phyloP scores from a whole-genome alignment of 1,140 invertebrate genomes.

The Pachyrhynchus sulphureomaculatus region DNA sequence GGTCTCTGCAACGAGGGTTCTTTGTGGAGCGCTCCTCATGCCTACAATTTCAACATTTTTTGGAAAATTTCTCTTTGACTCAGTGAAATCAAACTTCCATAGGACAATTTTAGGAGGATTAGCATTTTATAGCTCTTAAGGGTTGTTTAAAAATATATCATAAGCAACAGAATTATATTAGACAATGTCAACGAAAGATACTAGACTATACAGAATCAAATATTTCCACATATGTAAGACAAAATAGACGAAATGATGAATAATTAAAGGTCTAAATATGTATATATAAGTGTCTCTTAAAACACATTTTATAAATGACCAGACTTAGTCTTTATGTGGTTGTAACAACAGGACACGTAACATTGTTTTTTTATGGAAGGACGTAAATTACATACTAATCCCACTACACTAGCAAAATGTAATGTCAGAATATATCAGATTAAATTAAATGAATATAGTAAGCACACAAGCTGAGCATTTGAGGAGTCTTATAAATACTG shows the following conservation, averaged over 20 bases:
- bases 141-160: slow-evolving; percentile 94
- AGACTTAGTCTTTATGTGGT: too few relatives aligned
- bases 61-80: slow-evolving; percentile 88
- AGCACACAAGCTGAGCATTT: too few relatives aligned
- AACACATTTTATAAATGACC: neutral
- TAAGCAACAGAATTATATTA: slow-evolving; percentile 88
- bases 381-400: too few relatives aligned
- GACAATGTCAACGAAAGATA: slow-evolving; percentile 80
- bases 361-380: too few relatives aligned
- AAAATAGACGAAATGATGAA: slow-evolving; percentile 10
- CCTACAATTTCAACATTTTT: slow-evolving; percentile 92
- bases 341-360: too few relatives aligned
- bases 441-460: too few relatives aligned
- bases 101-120: slow-evolving; percentile 88
- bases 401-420: too few relatives aligned
- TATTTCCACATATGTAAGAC: slow-evolving; percentile 37
- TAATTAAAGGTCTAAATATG: neutral
- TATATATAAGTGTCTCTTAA: neutral
- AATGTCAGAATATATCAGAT: too few relatives aligned
- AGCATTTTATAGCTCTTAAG: slow-evolving; percentile 89
- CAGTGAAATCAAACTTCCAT: slow-evolving; percentile 86
- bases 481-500: too few relatives aligned
- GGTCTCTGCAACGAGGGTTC: slow-evolving; percentile 84
- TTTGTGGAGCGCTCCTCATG: slow-evolving; percentile 91
- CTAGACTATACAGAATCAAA: slow-evolving; percentile 77